These are phyloP conservation scores for Laothoe populi DNA, from an alignment of 2,888 invertebrate genomes.

Conservation along the genomic window DNA sequence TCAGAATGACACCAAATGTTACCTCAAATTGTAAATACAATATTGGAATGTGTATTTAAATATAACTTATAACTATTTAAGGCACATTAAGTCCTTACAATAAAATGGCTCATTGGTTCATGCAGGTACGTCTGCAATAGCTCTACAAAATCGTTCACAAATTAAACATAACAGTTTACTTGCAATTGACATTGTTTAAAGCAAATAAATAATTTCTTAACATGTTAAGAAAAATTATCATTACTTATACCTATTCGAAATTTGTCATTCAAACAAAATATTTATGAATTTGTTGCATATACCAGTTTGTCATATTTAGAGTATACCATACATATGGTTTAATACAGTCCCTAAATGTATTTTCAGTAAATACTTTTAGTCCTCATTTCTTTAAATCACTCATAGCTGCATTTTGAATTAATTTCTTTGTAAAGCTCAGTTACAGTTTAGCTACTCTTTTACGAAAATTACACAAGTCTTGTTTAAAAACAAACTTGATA, in stretches of 20 bases:
- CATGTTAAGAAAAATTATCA: slow-evolving; percentile 19
- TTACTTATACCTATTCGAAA: neutral
- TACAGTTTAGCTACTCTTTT: neutral
- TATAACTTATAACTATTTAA: slow-evolving; percentile 42
- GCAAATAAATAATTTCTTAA: slow-evolving; percentile 21
- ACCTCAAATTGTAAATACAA: slow-evolving; percentile 36
- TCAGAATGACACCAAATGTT: neutral
- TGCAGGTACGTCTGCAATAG: slow-evolving; percentile 65
- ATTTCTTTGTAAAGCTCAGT: neutral
- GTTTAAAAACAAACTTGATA: too few relatives aligned
- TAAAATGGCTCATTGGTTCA: slow-evolving; percentile 74
- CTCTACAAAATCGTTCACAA: slow-evolving; percentile 20
- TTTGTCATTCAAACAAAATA: neutral
- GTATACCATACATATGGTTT: too few relatives aligned
- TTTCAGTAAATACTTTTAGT: neutral
- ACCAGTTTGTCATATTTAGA: neutral
- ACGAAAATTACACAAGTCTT: neutral
- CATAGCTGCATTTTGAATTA: slow-evolving; percentile 11
- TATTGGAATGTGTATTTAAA: slow-evolving; percentile 57
- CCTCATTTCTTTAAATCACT: neutral
- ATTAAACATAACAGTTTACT: slow-evolving; percentile 8
- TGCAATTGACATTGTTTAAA: neutral
- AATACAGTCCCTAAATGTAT: neutral
- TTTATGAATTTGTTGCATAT: slow-evolving; percentile 5
- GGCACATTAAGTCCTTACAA: slow-evolving; percentile 58